phyloP scores from a whole-genome alignment of 2,888 invertebrate species.

The Eilema sororculum region DNA sequence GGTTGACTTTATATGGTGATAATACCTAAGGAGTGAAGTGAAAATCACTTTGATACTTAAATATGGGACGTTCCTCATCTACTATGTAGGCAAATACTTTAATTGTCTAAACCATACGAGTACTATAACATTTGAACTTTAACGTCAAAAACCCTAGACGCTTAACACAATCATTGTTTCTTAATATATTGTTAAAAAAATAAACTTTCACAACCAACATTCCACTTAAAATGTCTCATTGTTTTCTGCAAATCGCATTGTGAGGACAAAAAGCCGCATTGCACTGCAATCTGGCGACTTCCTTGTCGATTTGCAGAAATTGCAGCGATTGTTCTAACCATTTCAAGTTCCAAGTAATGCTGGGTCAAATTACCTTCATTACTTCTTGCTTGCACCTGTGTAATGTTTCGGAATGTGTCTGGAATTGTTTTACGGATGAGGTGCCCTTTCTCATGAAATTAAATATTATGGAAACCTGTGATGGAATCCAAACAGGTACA shows the following conservation, averaged over 20 bases:
- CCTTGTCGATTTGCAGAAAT: constrained; percentile 59
- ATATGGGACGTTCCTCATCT: too few species aligned
- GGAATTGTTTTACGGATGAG: not conserved
- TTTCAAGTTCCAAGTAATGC: constrained; percentile 36
- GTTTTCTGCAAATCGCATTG: constrained; percentile 71
- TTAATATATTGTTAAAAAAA: constrained; percentile 46
- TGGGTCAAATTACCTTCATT: constrained; percentile 52
- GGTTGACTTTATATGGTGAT: too few species aligned
- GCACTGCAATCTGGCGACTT: constrained; percentile 59
- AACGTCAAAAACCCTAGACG: not conserved
- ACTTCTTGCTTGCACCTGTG: constrained; percentile 39
- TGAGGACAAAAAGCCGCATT: constrained; percentile 66
- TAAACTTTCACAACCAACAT: constrained; percentile 67
- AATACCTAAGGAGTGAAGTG: too few species aligned
- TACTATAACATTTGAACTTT: too few species aligned
- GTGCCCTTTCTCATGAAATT: not conserved
- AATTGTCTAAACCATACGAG: too few species aligned
- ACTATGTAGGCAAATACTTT: too few species aligned
- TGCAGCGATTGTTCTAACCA: constrained; percentile 56
- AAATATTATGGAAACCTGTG: too few species aligned
- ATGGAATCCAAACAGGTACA: too few species aligned
- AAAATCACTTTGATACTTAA: too few species aligned
- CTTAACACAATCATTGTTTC: constrained; percentile 35
- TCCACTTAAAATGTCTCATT: constrained; percentile 66
- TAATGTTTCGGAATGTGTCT: constrained; percentile 39